Percentiles rank a stretch among this genome's conserved stretches.
phyloP scores from a whole-genome alignment of 2,888 invertebrate genomes.

The Cabera pusaria region DNA sequence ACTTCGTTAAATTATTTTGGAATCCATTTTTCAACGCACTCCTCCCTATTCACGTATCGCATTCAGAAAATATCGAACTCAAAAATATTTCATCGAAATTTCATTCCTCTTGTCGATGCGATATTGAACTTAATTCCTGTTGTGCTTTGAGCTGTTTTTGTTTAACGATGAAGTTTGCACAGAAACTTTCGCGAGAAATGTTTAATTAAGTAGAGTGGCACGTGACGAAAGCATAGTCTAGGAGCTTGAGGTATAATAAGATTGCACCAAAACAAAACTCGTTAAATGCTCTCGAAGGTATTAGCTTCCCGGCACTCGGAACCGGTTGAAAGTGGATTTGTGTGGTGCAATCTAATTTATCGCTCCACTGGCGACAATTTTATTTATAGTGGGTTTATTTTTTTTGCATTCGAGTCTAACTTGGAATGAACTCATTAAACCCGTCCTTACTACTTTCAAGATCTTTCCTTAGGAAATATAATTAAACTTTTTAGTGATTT shows the following conservation, averaged over 20 bases:
- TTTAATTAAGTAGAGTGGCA: slow-evolving; percentile 66
- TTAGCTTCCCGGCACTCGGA: slow-evolving; percentile 14
- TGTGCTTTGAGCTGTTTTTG: slow-evolving; percentile 4
- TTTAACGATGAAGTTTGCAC: slow-evolving; percentile 4
- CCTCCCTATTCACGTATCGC: slow-evolving; percentile 6
- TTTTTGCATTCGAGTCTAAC: slow-evolving; percentile 13
- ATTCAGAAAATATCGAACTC: slow-evolving; percentile 11
- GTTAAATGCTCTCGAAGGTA: slow-evolving; percentile 29
- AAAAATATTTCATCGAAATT: slow-evolving; percentile 13
- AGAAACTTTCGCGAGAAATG: slow-evolving; percentile 50
- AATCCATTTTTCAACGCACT: slow-evolving; percentile 5
- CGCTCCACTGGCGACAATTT: slow-evolving; percentile 25
- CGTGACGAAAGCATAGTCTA: slow-evolving; percentile 53
- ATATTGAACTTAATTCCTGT: background rate
- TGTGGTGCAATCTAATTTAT: slow-evolving; percentile 28
- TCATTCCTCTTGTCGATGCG: background rate
- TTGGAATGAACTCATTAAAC: slow-evolving; percentile 19
- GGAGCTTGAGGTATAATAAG: slow-evolving; percentile 50
- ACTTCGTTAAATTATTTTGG: too few species aligned
- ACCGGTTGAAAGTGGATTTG: slow-evolving; percentile 31
- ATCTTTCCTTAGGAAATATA: slow-evolving; percentile 8
- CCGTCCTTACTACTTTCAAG: slow-evolving; percentile 17
- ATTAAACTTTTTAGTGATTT: slow-evolving; percentile 21
- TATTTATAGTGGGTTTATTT: slow-evolving; percentile 25
- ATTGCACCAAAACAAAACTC: slow-evolving; percentile 48